Percentiles rank a stretch among this genome's conserved stretches.
These are phyloP conservation scores for Tromatobia lineatoria DNA, from an alignment of 2,888 invertebrate species.

Conservation along the genomic window DNA sequence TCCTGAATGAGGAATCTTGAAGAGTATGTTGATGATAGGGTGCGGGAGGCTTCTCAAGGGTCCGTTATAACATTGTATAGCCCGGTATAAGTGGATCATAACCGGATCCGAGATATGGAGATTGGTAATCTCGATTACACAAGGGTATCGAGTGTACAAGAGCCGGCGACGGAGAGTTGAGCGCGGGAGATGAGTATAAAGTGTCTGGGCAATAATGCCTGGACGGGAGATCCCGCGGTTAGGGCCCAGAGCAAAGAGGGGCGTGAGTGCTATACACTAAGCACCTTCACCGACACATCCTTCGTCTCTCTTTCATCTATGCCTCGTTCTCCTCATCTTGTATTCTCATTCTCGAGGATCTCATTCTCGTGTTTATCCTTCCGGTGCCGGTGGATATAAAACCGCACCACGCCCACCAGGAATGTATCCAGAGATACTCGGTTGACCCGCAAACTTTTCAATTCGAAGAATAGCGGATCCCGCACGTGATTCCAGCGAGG, in stretches of 20 bases:
- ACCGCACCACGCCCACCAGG: slow-evolving; percentile 64
- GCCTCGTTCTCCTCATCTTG: slow-evolving; percentile 17
- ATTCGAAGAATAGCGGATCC: slow-evolving; percentile 47
- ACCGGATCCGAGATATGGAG: slow-evolving; percentile 66
- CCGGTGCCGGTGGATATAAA: slow-evolving; percentile 55
- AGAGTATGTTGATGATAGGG: slow-evolving; percentile 15
- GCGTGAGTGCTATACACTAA: slow-evolving; percentile 34
- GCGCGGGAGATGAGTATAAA: slow-evolving; percentile 55
- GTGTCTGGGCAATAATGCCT: slow-evolving; percentile 42
- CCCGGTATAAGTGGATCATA: slow-evolving; percentile 65
- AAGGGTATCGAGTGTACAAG: slow-evolving; percentile 70
- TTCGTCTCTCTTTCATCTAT: slow-evolving; percentile 18
- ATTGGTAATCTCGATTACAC: slow-evolving; percentile 72
- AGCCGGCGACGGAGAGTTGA: slow-evolving; percentile 40
- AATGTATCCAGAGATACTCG: slow-evolving; percentile 30
- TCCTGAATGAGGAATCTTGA: slow-evolving; percentile 11
- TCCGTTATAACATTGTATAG: slow-evolving; percentile 28
- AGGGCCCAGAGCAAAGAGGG: slow-evolving; percentile 43
- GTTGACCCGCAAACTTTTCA: slow-evolving; percentile 44
- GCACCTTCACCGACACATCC: slow-evolving; percentile 3
- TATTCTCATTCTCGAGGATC: slow-evolving; percentile 37
- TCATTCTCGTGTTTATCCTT: slow-evolving; percentile 63
- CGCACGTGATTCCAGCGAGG: not conserved
- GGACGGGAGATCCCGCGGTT: slow-evolving; percentile 35
- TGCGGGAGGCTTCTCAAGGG: slow-evolving; percentile 35